Evolutionary conservation across 1,140 invertebrate species (phyloP), one percentile per base, ranked within the genome.

Genomic region (Hylaeus volcanicus): DNA sequence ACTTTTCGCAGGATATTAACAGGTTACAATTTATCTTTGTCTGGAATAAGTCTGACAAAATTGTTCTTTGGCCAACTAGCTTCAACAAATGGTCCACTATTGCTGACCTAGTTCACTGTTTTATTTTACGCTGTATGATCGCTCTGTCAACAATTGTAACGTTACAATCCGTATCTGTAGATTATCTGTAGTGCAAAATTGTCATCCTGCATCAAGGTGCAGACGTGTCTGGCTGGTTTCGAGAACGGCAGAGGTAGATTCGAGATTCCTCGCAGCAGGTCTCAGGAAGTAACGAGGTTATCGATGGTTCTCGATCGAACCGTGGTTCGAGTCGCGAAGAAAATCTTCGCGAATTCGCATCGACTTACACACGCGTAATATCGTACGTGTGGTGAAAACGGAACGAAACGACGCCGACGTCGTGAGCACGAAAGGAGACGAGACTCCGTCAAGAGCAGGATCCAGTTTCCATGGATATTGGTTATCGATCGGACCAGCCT

Each of bases 381-480:
- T 70, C 51, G 77, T 73, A 86, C 82, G 82, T 86, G 82, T 65
- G 78, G 11, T 37, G 72, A 68, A 76, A 73, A 60, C 55, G 64
- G 48, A 66, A 72, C 45, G 70, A 73, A 68, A 76, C 53, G 70
- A 64, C 15, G 41, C 15, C 9, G n/a, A 15, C 43, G 48, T 55
- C 48, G 15, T 39, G n/a, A 11, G 65, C 11, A 26, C 71, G 65
- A 68, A 43, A 74, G 70, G 55, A 8, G 14, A 5, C 14, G 48
- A n/a, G 41, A 8, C 51, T 69, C 56, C 55, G 64, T 75, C 71
- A 53, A 65, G 64, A 61, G 11, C 12, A 9, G 39, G 74, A 83
- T 86, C 84, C 72, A 80, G 85, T 83, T 86, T 86, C 85, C 74
- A 74, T 86, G 58, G 84, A 86, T 86, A 86, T 86, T 86, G 84